These are phyloP conservation scores for Formica selysi DNA, from an alignment of 1,140 invertebrate genomes.

Conservation along the genomic window DNA sequence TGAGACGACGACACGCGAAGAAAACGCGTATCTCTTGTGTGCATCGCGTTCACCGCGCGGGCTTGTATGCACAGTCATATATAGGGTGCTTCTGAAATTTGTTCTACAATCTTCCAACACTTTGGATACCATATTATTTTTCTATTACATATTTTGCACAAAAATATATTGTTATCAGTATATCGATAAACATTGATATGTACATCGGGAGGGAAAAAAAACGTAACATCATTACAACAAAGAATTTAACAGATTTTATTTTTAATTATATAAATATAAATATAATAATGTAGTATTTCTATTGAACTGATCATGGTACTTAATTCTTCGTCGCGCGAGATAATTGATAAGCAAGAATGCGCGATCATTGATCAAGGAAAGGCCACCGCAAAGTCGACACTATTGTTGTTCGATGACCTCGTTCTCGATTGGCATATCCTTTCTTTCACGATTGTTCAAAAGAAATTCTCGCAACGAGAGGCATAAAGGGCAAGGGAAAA, in stretches of 20 bases:
- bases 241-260: not conserved
- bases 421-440: conserved; percentile 62
- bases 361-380: conserved; percentile 48
- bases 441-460: conserved; percentile 19
- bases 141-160: not conserved
- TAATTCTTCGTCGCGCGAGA: not conserved
- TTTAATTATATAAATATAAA: no score
- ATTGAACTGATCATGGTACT: not conserved
- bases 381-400: not conserved
- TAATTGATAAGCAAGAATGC: not conserved
- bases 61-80: conserved; percentile 28
- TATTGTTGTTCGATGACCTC: conserved; percentile 64
- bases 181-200: not conserved
- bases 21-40: conserved; percentile 72
- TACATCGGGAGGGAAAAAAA: no score
- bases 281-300: no score
- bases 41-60: conserved; percentile 34
- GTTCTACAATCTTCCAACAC: not conserved
- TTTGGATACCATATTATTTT: not conserved
- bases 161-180: not conserved
- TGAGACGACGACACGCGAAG: conserved; percentile 77
- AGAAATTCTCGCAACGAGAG: not conserved
- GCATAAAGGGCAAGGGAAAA: not conserved
- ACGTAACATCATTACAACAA: not conserved
- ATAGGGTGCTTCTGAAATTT: conserved; percentile 41